A percentile compares a stretch with the other conserved stretches of the same genome.
Conservation (phyloP, 1,140 invertebrate species). For the Heliconius himera region DNA sequence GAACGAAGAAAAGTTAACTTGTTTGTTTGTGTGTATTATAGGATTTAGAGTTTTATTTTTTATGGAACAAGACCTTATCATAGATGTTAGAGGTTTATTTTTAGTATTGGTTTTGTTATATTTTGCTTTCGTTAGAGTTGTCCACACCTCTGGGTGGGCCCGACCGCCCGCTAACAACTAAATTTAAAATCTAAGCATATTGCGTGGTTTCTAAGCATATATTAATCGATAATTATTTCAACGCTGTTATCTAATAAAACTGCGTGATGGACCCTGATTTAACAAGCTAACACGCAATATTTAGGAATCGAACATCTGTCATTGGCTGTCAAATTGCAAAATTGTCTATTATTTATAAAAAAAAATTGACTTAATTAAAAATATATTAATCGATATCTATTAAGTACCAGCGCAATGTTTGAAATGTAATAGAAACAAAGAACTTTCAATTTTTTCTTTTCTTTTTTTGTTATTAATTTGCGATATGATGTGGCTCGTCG, state of each 20-base stretch:
- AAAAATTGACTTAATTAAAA: no score
- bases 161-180: conserved; percentile 66
- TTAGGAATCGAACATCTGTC: conserved; percentile 7
- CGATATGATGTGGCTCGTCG: no score
- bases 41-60: conserved; percentile 21
- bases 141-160: conserved; percentile 77
- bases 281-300: conserved; percentile 43
- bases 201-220: conserved; percentile 69
- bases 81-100: neutral
- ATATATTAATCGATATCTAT: no score
- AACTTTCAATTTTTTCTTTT: no score
- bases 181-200: conserved; percentile 64
- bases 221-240: conserved; percentile 70
- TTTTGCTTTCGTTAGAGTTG: conserved; percentile 68
- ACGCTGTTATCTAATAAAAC: conserved; percentile 59
- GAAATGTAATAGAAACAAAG: no score
- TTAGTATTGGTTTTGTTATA: conserved; percentile 22
- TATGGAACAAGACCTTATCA: neutral
- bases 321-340: neutral
- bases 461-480: no score
- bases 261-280: conserved; percentile 50
- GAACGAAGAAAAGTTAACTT: neutral
- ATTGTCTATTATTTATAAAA: neutral
- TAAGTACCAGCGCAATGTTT: no score
- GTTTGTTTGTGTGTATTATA: conserved; percentile 13